A percentile compares a stretch with the other conserved stretches of the same genome.
These are phyloP conservation scores for Scaptomyza parva DNA, from an alignment of 2,888 invertebrate species.

Conservation along the genomic window DNA sequence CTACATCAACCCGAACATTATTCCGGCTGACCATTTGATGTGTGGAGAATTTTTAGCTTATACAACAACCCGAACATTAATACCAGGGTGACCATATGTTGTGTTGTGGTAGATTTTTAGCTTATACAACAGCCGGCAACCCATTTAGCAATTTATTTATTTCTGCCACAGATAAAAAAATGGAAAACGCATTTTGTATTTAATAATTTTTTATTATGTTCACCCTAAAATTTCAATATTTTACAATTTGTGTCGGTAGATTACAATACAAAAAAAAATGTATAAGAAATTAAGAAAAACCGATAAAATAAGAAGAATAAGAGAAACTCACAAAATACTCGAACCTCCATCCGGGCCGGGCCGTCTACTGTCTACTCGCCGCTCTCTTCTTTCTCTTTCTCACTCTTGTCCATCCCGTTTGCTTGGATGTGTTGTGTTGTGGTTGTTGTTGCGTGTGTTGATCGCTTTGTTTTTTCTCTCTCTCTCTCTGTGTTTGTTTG, in stretches of 20 bases:
- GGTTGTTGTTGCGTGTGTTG: conserved; percentile 16
- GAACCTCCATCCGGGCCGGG: conserved; percentile 34
- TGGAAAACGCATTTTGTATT: conserved; percentile 18
- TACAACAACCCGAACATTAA: no score
- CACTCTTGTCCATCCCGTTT: conserved; percentile 13
- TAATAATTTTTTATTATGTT: conserved; percentile 43
- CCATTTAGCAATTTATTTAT: neutral
- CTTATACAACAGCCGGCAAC: neutral
- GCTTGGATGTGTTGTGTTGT: conserved; percentile 22
- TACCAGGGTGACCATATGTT: neutral
- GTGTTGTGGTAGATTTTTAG: neutral
- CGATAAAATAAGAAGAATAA: conserved; percentile 17
- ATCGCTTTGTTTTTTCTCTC: conserved; percentile 6
- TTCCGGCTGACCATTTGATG: neutral
- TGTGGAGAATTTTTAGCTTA: no score
- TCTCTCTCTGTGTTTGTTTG: conserved; percentile 1
- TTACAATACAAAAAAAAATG: conserved; percentile 30
- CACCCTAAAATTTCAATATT: conserved; percentile 38
- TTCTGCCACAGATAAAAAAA: neutral
- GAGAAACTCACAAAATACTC: conserved; percentile 49
- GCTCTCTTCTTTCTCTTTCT: conserved; percentile 10
- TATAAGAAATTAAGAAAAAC: neutral
- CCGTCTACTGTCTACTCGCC: no score
- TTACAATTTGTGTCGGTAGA: conserved; percentile 45
- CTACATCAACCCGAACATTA: neutral